A percentile compares a stretch with the other conserved stretches of the same genome.
phyloP scores from a whole-genome alignment of 2,113 vertebrate species.

The Phyllostomus hastatus region DNA sequence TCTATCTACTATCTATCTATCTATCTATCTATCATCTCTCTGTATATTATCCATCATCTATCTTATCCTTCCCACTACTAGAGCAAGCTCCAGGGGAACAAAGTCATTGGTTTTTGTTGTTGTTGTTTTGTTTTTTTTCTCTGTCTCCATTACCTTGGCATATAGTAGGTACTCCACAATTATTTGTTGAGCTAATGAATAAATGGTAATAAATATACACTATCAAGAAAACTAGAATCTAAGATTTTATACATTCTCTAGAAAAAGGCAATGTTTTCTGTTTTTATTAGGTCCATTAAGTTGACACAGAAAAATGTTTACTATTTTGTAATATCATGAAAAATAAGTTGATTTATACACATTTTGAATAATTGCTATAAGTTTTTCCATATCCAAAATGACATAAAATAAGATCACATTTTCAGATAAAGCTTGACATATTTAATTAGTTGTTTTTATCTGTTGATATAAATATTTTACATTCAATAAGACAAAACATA shows the following conservation, averaged over 20 bases:
- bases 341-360: not conserved
- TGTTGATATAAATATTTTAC: not conserved
- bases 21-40: not conserved
- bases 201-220: not conserved
- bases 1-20: not conserved
- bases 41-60: too few relatives aligned
- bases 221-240: not conserved
- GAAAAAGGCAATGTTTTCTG: not conserved
- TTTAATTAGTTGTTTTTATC: not conserved
- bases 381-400: not conserved
- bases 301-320: not conserved
- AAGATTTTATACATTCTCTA: not conserved
- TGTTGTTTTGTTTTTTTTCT: not conserved
- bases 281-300: not conserved
- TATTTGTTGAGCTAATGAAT: not conserved
- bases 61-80: not conserved
- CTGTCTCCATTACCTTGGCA: not conserved
- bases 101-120: not conserved
- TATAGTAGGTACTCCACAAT: not conserved
- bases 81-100: not conserved
- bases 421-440: not conserved
- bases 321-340: not conserved
- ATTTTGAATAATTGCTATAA: not conserved
- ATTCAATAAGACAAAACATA: not conserved
- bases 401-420: not conserved